Conservation (phyloP, 2,113 vertebrate genomes). For the Petromus typicus region DNA sequence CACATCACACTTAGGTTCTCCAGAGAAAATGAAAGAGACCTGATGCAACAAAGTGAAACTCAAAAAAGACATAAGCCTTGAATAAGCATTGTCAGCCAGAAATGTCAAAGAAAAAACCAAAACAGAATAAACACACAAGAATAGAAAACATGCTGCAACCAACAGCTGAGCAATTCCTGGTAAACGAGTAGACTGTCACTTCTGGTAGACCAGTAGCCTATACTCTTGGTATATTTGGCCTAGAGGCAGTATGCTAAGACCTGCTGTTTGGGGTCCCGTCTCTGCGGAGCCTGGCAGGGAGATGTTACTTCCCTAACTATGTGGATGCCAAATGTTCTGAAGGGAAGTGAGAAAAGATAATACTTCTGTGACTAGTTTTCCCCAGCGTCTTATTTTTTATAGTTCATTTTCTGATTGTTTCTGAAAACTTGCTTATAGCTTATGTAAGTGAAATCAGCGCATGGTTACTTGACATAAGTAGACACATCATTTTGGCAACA, state of each 20-base stretch:
- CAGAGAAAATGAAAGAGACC: background rate
- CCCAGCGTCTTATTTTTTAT: background rate
- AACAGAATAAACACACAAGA: background rate
- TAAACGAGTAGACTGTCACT: background rate
- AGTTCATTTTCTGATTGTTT: background rate
- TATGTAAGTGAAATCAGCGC: background rate
- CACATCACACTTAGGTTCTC: background rate
- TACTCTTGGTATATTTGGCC: accelerated
- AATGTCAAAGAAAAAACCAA: background rate
- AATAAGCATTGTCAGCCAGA: background rate
- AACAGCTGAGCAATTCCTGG: background rate
- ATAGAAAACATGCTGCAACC: accelerated
- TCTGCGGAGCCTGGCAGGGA: background rate
- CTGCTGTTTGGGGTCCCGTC: background rate
- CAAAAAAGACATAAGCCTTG: background rate
- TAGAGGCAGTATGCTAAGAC: background rate
- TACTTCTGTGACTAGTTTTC: background rate
- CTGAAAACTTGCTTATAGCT: background rate
- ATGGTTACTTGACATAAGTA: background rate
- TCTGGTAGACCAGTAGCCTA: background rate
- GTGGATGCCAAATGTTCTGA: background rate
- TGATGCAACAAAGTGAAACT: background rate
- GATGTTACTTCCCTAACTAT: background rate
- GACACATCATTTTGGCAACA: background rate
- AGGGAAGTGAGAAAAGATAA: background rate